Evolutionary conservation across 2,113 vertebrate genomes (phyloP).

Genomic region (Colossoma macropomum): DNA sequence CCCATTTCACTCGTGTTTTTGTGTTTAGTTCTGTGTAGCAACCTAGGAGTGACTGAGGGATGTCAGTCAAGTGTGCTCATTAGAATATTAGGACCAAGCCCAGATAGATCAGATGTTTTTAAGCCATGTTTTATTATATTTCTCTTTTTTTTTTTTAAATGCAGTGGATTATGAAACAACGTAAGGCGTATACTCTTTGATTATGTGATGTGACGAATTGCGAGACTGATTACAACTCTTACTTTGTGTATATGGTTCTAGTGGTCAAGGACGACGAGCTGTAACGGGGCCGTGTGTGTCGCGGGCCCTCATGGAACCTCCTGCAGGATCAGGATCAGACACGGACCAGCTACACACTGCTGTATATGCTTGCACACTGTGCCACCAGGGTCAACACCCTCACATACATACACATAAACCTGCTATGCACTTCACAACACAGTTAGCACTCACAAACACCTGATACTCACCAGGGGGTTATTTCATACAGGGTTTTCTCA

Average conservation of each 20-base stretch:
- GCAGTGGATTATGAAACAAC: too few species aligned
- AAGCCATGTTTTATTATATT: too few species aligned
- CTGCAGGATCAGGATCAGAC: slow-evolving; percentile 17
- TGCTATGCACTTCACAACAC: not conserved
- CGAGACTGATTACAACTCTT: too few species aligned
- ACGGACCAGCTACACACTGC: not conserved
- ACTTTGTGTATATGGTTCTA: slow-evolving; percentile 45
- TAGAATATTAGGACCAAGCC: too few species aligned
- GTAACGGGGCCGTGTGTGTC: slow-evolving; percentile 44
- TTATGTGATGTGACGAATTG: too few species aligned
- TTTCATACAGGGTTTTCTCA: not conserved
- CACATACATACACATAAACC: not conserved
- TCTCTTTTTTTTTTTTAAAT: too few species aligned
- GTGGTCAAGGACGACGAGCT: slow-evolving; percentile 69
- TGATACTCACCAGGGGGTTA: not conserved
- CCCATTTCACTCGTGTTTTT: too few species aligned
- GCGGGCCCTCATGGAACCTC: not conserved
- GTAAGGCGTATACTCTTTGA: too few species aligned
- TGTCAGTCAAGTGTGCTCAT: too few species aligned
- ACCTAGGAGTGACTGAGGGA: too few species aligned
- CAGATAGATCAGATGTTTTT: too few species aligned
- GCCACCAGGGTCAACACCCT: not conserved
- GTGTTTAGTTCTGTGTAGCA: too few species aligned
- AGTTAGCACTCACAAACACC: not conserved
- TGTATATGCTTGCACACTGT: not conserved